Conservation (phyloP, 2,797 vertebrate species). For the Cheirogaleus major region DNA sequence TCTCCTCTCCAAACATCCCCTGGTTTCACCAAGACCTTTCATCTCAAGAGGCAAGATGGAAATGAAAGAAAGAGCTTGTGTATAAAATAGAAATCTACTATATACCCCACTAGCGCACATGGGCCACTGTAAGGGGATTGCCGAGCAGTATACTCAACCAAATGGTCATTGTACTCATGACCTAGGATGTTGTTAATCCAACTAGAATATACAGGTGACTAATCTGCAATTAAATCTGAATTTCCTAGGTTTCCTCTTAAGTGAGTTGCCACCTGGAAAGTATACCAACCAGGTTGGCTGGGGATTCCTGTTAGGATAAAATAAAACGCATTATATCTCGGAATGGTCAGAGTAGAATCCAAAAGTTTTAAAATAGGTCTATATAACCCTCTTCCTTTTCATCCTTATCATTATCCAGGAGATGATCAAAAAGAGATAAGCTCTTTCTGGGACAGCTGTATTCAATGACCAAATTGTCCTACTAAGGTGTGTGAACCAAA, state of each 20-base stretch:
- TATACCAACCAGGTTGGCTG: background rate
- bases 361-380: background rate
- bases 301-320: background rate
- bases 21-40: background rate
- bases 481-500: background rate
- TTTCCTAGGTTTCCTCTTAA: background rate
- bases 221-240: background rate
- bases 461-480: background rate
- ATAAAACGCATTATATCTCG: background rate
- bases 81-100: background rate
- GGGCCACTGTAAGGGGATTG: background rate
- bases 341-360: background rate
- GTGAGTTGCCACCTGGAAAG: background rate
- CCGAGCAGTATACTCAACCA: background rate
- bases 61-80: background rate
- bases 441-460: background rate
- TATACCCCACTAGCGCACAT: background rate
- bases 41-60: background rate
- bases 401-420: background rate
- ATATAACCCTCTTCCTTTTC: background rate
- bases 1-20: background rate
- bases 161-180: background rate
- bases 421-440: background rate
- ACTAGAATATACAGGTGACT: background rate
- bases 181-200: background rate